These are phyloP conservation scores for Acomys russatus DNA, from an alignment of 2,797 vertebrate genomes.

Conservation along the genomic window DNA sequence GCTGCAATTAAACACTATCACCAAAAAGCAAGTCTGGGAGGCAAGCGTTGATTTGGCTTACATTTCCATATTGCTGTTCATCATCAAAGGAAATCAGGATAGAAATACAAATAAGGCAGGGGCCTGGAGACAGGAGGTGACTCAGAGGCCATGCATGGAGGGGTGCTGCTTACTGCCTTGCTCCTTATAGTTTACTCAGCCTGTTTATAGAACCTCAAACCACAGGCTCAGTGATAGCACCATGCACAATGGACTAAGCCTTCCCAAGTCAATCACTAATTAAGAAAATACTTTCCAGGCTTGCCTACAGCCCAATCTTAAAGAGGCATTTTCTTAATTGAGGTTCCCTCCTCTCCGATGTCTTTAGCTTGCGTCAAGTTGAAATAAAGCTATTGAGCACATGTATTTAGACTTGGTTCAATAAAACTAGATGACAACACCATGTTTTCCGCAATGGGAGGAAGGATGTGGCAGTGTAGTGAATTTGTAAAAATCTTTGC, in stretches of 20 bases:
- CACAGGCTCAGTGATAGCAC: background rate
- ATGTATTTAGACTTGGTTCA: background rate
- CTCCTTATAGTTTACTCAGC: background rate
- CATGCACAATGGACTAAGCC: background rate
- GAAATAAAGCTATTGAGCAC: background rate
- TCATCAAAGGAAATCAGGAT: background rate
- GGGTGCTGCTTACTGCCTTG: background rate
- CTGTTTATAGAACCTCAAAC: background rate
- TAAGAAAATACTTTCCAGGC: background rate
- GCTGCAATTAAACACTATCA: background rate
- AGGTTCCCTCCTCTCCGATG: background rate
- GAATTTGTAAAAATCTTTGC: background rate
- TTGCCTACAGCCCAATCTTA: background rate
- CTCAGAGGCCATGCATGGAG: background rate
- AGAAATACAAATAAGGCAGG: background rate
- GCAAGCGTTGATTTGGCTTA: background rate
- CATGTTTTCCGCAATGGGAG: background rate
- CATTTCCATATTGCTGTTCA: background rate
- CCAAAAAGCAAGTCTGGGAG: background rate
- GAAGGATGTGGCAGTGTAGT: background rate
- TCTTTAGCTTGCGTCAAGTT: background rate
- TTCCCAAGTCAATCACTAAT: background rate
- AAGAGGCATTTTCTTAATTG: background rate
- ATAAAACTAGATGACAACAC: background rate
- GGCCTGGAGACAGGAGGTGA: background rate